Evolutionary conservation across 2,113 vertebrate genomes (phyloP), one percentile per base, ranked within the genome.

Genomic region (Tretioscincus oriximinensis): DNA sequence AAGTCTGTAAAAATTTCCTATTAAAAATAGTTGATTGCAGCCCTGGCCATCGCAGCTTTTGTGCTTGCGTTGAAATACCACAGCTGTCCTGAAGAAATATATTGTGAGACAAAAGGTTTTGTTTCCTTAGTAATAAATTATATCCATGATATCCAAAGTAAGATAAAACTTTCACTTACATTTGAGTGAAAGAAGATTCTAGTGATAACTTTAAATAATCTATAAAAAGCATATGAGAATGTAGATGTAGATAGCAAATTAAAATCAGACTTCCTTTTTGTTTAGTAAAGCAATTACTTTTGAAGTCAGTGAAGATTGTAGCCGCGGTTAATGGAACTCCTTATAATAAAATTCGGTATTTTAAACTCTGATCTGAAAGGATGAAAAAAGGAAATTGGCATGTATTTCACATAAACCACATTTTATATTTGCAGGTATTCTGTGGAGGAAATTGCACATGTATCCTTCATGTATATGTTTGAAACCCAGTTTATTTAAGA

Each of bases 41-140:
- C 94, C 93, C 96, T 97, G 96, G 94, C 95, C 94, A 90, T 96
- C 92, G 84, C 88, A 94, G 93, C 93, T 95, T 92, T 95, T 95
- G 91, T 94, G 93, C 94, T 95, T 92, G 94, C 92, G 85, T 90
- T 97, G 97, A 98, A 95, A 96, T 93, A 92, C 94, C 96, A 94
- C 97, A 98, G 97, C 97, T 99, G 97, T 96, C 96, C 92, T 91
- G 83, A 92, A 95, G 93, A 96, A 95, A 96, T 96, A 95, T 95
- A 94, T 90, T 93, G 91, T 90, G 94, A 95, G 94, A 95, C 94
- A 95, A 95, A 96, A 95, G 94, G 94, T 95, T 95, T 95, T 96
- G 94, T 96, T 96, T 95, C 92, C 85, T 89, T 90, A 95, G 93
- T 87, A 90, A 91, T 96, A 95, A 96, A 96, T 96, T 94, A 96